These are phyloP conservation scores for Petromus typicus DNA, from an alignment of 2,113 vertebrate genomes.

Conservation along the genomic window DNA sequence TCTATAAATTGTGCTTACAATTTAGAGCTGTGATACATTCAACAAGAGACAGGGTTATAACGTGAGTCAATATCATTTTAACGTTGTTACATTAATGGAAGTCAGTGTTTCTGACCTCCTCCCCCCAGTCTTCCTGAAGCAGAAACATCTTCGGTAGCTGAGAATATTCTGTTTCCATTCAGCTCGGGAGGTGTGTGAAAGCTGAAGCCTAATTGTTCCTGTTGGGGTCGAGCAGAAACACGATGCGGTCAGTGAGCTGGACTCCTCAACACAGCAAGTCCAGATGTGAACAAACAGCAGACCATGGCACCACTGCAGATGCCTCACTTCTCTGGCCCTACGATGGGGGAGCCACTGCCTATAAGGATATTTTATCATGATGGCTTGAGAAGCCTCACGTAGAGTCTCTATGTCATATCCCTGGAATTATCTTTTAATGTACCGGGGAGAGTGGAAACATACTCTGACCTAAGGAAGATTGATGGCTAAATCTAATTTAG, in stretches of 20 bases:
- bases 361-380: not conserved
- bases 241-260: not conserved
- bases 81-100: not conserved
- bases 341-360: not conserved
- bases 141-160: not conserved
- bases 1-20: not conserved
- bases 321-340: not conserved
- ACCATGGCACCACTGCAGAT: not conserved
- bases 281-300: not conserved
- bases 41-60: not conserved
- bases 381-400: not conserved
- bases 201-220: not conserved
- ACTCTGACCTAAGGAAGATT: not conserved
- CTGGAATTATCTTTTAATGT: not conserved
- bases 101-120: not conserved
- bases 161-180: not conserved
- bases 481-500: not conserved
- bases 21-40: not conserved
- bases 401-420: not conserved
- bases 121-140: slow-evolving; percentile 34
- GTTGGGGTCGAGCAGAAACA: not conserved
- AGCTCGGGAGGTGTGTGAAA: not conserved
- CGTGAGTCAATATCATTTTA: not conserved
- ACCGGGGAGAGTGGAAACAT: not conserved
- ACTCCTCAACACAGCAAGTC: not conserved